Percentiles rank a stretch among this genome's conserved stretches.
phyloP scores from a whole-genome alignment of 2,113 vertebrate species.

The Phylloscopus trochilus region DNA sequence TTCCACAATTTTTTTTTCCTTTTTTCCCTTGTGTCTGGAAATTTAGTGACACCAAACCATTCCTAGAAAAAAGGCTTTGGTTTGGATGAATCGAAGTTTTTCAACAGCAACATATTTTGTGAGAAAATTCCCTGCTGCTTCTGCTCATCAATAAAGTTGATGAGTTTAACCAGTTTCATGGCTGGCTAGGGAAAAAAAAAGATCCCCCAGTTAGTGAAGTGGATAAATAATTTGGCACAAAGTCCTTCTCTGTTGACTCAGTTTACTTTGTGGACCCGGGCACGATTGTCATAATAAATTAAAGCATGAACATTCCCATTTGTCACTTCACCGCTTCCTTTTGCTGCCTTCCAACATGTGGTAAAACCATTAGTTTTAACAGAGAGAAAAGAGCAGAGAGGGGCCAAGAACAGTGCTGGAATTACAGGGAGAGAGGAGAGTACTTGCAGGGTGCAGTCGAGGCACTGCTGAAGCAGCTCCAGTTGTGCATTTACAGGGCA shows the following conservation, averaged over 20 bases:
- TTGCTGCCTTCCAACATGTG: conserved; percentile 33
- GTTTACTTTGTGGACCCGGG: conserved; percentile 56
- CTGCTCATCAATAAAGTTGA: conserved; percentile 52
- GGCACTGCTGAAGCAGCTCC: background rate
- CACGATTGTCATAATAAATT: conserved; percentile 56
- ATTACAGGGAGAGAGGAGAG: background rate
- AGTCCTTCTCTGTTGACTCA: conserved; percentile 60
- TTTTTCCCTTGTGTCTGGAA: background rate
- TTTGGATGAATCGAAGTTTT: background rate
- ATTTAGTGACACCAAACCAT: background rate
- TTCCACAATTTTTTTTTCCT: fast-evolving
- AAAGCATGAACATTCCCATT: conserved; percentile 58
- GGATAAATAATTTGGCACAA: conserved; percentile 64
- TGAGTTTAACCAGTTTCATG: conserved; percentile 44
- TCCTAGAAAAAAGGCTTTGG: background rate
- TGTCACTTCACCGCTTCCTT: conserved; percentile 66
- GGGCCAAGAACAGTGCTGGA: background rate
- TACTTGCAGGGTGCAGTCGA: background rate
- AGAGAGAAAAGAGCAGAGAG: background rate
- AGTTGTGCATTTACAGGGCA: fast-evolving
- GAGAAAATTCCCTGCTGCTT: conserved; percentile 48
- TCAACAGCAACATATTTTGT: conserved; percentile 27
- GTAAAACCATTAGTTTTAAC: conserved; percentile 29
- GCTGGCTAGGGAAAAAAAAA: conserved; percentile 13
- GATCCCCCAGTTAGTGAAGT: conserved; percentile 21